A percentile compares a stretch with the other conserved stretches of the same genome.
These are phyloP conservation scores for Oxyura jamaicensis DNA, from an alignment of 2,113 vertebrate genomes.

Conservation along the genomic window DNA sequence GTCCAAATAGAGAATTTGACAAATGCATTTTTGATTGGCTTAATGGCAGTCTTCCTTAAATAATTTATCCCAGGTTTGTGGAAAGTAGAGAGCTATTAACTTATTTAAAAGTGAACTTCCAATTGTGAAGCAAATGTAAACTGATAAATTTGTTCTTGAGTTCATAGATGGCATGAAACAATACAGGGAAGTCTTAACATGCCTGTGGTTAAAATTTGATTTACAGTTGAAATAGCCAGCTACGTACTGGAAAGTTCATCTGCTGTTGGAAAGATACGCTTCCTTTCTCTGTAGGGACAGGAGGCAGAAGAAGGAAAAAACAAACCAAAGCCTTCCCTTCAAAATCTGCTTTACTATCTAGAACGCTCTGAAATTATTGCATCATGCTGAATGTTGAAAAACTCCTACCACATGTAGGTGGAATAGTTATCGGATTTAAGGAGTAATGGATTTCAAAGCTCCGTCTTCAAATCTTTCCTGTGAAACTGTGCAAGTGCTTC, in stretches of 20 bases:
- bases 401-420: background rate
- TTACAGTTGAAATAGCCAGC: background rate
- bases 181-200: background rate
- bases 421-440: background rate
- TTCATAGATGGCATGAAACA: background rate
- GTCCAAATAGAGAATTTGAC: background rate
- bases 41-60: background rate
- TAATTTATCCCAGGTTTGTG: background rate
- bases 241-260: background rate
- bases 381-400: background rate
- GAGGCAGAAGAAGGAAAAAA: slow-evolving; percentile 1
- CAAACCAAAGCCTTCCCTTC: background rate
- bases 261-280: background rate
- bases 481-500: background rate
- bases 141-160: slow-evolving; percentile 20
- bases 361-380: background rate
- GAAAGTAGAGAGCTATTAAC: background rate
- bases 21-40: background rate
- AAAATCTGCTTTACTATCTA: background rate
- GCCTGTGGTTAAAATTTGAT: background rate
- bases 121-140: slow-evolving; percentile 50
- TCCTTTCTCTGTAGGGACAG: background rate
- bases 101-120: slow-evolving; percentile 16
- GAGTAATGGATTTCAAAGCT: background rate
- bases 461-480: background rate